Evolutionary conservation across 2,797 vertebrate genomes (phyloP).

Genomic region (Thamnophis elegans): DNA sequence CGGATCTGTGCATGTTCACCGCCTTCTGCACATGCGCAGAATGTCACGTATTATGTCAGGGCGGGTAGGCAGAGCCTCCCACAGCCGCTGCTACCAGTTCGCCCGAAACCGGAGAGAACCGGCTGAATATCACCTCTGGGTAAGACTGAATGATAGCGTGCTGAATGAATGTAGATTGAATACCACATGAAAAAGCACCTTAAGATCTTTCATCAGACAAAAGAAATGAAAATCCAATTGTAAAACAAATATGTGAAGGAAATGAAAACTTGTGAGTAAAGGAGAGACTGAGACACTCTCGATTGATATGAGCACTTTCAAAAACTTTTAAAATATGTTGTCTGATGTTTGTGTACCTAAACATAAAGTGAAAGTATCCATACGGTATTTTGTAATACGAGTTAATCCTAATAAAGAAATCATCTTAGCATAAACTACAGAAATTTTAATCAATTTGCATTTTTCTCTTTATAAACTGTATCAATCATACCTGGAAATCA

Average conservation of each 20-base stretch:
- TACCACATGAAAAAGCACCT: neutral
- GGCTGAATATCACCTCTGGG: neutral
- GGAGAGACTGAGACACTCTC: neutral
- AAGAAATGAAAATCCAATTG: neutral
- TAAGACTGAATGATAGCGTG: neutral
- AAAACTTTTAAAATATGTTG: neutral
- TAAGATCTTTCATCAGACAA: neutral
- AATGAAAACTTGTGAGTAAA: neutral
- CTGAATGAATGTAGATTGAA: neutral
- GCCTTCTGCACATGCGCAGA: no score
- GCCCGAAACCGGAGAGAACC: no score
- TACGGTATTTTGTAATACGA: neutral
- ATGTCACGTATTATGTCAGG: no score
- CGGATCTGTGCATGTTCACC: no score
- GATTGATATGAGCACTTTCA: neutral
- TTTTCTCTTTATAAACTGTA: neutral
- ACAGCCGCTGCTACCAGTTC: no score
- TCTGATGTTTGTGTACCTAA: neutral
- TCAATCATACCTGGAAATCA: neutral
- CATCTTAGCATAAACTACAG: neutral
- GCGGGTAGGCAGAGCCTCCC: no score
- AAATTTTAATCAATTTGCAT: neutral
- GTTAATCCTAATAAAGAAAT: neutral
- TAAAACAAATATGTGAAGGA: neutral
- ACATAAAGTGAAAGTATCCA: neutral